Percentiles rank a stretch among this genome's conserved stretches.
Conservation (phyloP, 1,140 invertebrate genomes). For the Lanistes nyassanus region DNA sequence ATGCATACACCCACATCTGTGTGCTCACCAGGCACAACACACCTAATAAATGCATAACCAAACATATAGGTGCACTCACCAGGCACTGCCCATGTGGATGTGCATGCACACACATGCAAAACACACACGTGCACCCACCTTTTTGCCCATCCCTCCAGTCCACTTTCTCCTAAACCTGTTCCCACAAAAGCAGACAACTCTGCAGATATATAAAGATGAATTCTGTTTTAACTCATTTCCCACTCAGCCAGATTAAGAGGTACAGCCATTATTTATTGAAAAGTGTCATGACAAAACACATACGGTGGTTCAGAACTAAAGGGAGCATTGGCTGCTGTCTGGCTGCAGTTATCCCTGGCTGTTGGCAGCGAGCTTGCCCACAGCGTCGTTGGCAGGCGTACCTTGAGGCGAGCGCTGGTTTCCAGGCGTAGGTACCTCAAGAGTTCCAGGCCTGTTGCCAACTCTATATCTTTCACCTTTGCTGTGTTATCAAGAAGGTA, state of each 20-base stretch:
- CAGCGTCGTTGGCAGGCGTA: slow-evolving; percentile 35
- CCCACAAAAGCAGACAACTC: background rate
- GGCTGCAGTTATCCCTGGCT: background rate
- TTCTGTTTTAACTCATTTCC: too few relatives aligned
- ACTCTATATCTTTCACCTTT: background rate
- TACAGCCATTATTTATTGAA: too few relatives aligned
- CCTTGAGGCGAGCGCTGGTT: slow-evolving; percentile 29
- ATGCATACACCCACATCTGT: too few relatives aligned
- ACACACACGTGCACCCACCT: too few relatives aligned
- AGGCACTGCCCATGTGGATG: background rate
- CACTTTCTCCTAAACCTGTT: too few relatives aligned
- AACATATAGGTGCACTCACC: too few relatives aligned
- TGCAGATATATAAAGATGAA: background rate
- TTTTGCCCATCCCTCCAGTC: too few relatives aligned
- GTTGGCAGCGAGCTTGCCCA: slow-evolving; percentile 30
- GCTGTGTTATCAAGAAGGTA: background rate
- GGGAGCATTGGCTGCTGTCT: background rate
- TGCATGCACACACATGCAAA: background rate
- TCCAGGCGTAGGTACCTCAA: slow-evolving; percentile 21
- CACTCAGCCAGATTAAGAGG: too few relatives aligned
- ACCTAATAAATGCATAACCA: too few relatives aligned
- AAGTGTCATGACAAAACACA: background rate
- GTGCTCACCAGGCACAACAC: too few relatives aligned
- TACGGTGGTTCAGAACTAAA: background rate
- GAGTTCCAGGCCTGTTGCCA: slow-evolving; percentile 40